These are phyloP conservation scores for Promerops cafer DNA, from an alignment of 2,113 vertebrate species.

Conservation along the genomic window DNA sequence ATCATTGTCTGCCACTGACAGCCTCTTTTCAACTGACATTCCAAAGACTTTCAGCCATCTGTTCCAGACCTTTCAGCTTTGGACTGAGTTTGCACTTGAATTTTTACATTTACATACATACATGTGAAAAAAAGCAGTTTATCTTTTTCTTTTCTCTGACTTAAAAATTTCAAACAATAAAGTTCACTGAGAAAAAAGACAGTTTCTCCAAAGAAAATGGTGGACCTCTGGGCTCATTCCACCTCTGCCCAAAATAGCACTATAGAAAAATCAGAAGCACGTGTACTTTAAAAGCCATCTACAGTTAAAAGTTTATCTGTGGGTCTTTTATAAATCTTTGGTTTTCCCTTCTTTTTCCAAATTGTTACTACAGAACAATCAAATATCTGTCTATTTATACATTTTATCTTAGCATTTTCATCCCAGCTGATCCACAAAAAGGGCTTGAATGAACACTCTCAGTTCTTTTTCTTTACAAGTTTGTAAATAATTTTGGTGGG, in stretches of 20 bases:
- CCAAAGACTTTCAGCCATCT: conserved; percentile 16
- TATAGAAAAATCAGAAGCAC: background rate
- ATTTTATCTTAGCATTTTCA: background rate
- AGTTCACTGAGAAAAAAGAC: background rate
- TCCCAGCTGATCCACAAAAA: background rate
- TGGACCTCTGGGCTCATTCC: background rate
- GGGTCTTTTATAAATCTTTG: background rate
- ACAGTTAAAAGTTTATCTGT: background rate
- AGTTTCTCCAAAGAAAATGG: background rate
- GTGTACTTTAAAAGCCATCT: background rate
- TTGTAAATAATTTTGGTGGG: background rate
- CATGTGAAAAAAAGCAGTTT: background rate
- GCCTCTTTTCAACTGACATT: background rate
- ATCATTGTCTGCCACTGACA: background rate
- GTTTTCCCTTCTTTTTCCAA: background rate
- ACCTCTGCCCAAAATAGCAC: background rate
- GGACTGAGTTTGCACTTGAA: background rate
- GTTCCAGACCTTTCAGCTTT: conserved; percentile 15
- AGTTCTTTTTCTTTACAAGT: background rate
- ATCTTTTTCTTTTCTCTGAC: background rate
- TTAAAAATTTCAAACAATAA: background rate
- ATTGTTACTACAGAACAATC: background rate
- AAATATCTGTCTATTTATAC: background rate
- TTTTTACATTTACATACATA: background rate
- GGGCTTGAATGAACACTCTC: background rate